phyloP scores from a whole-genome alignment of 2,113 vertebrate species.

The Petrocephalus microphthalmus region DNA sequence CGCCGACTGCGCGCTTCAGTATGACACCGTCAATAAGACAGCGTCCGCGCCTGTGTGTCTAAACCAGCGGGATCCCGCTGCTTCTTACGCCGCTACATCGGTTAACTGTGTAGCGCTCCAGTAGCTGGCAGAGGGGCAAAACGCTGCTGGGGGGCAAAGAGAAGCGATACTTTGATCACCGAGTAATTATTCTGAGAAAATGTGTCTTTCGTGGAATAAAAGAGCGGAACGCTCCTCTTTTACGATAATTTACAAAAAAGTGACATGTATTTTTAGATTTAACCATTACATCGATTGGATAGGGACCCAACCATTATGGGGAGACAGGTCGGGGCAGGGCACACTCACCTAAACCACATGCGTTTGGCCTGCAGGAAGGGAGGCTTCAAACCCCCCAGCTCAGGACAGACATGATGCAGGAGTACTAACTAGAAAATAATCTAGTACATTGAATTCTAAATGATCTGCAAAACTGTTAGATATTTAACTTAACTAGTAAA shows the following conservation, averaged over 20 bases:
- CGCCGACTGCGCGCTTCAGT: neutral
- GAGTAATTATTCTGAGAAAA: neutral
- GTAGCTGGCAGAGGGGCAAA: neutral
- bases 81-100: neutral
- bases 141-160: neutral
- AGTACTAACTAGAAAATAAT: neutral
- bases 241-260: neutral
- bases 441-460: neutral
- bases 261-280: neutral
- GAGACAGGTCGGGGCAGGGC: neutral
- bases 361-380: neutral
- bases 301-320: neutral
- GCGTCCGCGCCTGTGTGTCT: neutral
- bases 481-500: neutral
- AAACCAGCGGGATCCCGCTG: neutral
- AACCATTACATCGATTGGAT: neutral
- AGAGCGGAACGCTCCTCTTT: neutral
- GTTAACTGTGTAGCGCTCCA: neutral
- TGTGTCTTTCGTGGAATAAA: neutral
- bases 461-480: neutral
- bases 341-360: neutral
- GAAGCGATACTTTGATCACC: neutral
- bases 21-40: neutral
- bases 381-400: neutral
- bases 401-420: neutral